Evolutionary conservation across 2,113 vertebrate species (phyloP), one percentile per base, ranked within the genome.

Genomic region (Zosterops pallidus): DNA sequence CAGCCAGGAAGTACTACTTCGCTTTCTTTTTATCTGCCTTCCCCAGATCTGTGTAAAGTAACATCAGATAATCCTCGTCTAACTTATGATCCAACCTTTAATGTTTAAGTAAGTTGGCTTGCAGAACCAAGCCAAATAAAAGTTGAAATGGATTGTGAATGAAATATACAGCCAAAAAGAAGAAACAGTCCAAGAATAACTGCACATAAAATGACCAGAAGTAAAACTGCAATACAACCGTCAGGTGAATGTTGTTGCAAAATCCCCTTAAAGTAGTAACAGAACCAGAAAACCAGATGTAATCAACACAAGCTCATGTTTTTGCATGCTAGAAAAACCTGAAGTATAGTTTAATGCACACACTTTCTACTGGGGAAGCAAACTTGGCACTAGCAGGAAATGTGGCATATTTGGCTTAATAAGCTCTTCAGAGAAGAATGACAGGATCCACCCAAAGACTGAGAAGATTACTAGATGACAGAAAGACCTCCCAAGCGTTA

Each of bases 371-470:
- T 18, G 41, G 13, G 28, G 20, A 77, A 76, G 29, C 9, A 8
- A 72, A 87, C 9, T 26, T 8, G 64, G 57, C 0, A 2, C 4
- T 62, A 74, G n/a, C 13, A 69, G 56, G 26, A 39, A 37, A 11
- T 0, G 0, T n/a, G 31, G 25, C 11, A n/a, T 33, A 62, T 4
- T 47, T 29, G 72, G 25, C 10, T 41, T 5, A 22, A 14, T 6
- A 63, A 79, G 6, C 15, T 62, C n/a, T 25, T 76, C 35, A 39
- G 37, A 89, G 67, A 83, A 63, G 17, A 80, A 42, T n/a, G 24
- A 55, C 41, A 84, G n/a, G 41, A 87, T 68, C 24, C 23, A 80
- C 12, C 2, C 22, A 29, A 86, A 76, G 44, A 31, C 41, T 69
- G 20, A 80, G 22, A 80, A 53, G 49, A 64, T 52, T 37, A 41